These are phyloP conservation scores for Clusia tigrina DNA, from an alignment of 2,888 invertebrate genomes.

Conservation along the genomic window DNA sequence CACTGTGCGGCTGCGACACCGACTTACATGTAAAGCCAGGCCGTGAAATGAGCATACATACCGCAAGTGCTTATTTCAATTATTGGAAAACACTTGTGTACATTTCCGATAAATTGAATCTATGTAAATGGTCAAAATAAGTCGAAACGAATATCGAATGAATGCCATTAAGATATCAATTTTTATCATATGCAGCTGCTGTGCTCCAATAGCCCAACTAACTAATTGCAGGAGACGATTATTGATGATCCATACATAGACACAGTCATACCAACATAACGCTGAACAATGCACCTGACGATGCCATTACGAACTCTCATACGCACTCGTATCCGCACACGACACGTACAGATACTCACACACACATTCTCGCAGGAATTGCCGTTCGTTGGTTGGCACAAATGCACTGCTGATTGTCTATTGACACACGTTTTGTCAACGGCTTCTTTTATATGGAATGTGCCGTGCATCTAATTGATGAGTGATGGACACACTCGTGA, in stretches of 20 bases:
- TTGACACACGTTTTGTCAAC: slow-evolving; percentile 29
- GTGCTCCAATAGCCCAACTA: too few species aligned
- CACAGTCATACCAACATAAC: not conserved
- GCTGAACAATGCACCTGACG: not conserved
- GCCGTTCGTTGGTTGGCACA: slow-evolving; percentile 10
- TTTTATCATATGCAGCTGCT: not conserved
- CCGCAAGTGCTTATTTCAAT: too few species aligned
- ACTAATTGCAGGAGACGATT: too few species aligned
- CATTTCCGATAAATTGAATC: slow-evolving; percentile 38
- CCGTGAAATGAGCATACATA: not conserved
- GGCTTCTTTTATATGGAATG: not conserved
- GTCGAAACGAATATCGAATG: not conserved
- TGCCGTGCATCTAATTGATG: slow-evolving; percentile 17
- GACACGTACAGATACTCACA: not conserved
- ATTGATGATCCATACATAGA: too few species aligned
- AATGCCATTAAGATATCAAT: not conserved
- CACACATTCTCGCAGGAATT: not conserved
- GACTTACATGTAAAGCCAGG: too few species aligned
- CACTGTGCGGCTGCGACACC: too few species aligned
- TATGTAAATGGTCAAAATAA: not conserved
- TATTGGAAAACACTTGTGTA: slow-evolving; percentile 55
- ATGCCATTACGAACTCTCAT: not conserved
- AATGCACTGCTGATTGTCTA: slow-evolving; percentile 18
- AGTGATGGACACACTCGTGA: slow-evolving; percentile 14
- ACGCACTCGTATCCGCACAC: not conserved